Evolutionary conservation across 2,113 vertebrate genomes (phyloP).

Genomic region (Barbus barbus): DNA sequence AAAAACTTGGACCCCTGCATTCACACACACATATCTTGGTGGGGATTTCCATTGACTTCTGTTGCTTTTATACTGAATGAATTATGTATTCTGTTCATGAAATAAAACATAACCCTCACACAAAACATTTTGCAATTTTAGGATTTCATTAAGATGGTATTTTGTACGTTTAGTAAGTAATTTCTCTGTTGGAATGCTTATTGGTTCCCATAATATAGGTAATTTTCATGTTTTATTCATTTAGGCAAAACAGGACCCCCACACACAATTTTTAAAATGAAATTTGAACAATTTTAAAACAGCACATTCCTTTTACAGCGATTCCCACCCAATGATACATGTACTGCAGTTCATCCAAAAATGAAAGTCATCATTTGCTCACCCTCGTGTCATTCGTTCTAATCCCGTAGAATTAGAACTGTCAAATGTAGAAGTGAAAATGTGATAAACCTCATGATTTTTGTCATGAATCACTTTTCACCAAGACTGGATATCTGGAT

Average conservation of each 20-base stretch:
- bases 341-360: background rate
- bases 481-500: no score
- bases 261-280: background rate
- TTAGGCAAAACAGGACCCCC: background rate
- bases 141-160: background rate
- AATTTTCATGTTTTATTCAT: background rate
- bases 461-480: no score
- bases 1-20: conserved; percentile 15
- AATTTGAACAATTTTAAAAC: background rate
- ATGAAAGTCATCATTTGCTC: background rate
- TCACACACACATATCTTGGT: background rate
- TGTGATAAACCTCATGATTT: no score
- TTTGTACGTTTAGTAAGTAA: background rate
- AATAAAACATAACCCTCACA: background rate
- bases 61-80: background rate
- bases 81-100: background rate
- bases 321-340: background rate
- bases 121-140: background rate
- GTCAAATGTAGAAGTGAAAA: no score
- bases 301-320: background rate
- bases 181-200: background rate
- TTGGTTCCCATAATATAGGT: background rate
- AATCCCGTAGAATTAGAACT: no score
- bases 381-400: background rate
- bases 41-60: background rate